Base-by-base conservation (phyloP, 2,113 vertebrate genomes). In the Rhombomys opimus region DNA sequence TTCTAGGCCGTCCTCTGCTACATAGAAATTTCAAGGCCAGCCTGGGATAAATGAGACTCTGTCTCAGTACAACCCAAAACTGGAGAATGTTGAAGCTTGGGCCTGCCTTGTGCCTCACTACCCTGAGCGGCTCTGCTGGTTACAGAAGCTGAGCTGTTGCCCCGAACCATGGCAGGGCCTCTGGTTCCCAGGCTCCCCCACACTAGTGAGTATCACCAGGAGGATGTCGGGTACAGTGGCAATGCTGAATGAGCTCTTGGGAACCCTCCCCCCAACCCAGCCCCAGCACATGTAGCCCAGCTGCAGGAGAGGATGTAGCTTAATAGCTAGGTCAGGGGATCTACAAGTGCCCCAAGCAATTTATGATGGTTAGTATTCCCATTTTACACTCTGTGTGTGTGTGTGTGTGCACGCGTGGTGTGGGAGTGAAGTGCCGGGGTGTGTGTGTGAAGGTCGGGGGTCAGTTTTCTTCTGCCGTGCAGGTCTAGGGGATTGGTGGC, bases 401-500 rank as follows among this genome's bases (percentile, higher is more conserved):
- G 38, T 30, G 81, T 65, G 63, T 65, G 63, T 65, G 63, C 30
- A 25, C 30, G 63, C 30, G 63, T 65, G 67, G 15, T 3, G 7
- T 8, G 12, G 80, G 22, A 27, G 6, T 38, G 57, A 25, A 25
- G 12, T 38, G 1, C 0, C 0, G 38, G 35, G 8, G 3, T 18
- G 20, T 27, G 13, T 5, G 25, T 50, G 27, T 52, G 46, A 14
- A 2, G 10, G 10, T 35, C 10, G 0, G 38, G 35, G 63, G 30
- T 23, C 11, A 68, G 18, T 68, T 35, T 30, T 52, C 9, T 35
- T 17, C 84, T n/a, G 13, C 84, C 41, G 2, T 68, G 41, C 18
- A 46, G 41, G 61, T 22, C 17, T 10, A n/a, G 41, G 25, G 59
- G 59, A 8, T 63, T 63, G 1, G 23, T 41, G n/a, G 23, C 23